Evolutionary conservation across 2,113 vertebrate species (phyloP).

Genomic region (crab-eating macaque (Macaca fascicularis)): T2T-MFA8v1.1 NC_088376.1:129562501-129563000

Average conservation of each 20-base stretch:
- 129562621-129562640: conserved; percentile 51
- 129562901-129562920: conserved; percentile 80
- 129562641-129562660: conserved; percentile 79
- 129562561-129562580: not conserved
- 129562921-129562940: conserved; percentile 84
- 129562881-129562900: conserved; percentile 87
- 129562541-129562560: conserved; percentile 16
- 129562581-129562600: conserved; percentile 35
- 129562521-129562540: not conserved
- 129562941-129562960: conserved; percentile 82
- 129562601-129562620: conserved; percentile 33
- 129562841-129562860: conserved; percentile 82
- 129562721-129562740: conserved; percentile 62
- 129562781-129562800: conserved; percentile 72
- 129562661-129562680: conserved; percentile 70
- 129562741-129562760: conserved; percentile 37
- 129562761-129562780: conserved; percentile 62
- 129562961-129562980: conserved; percentile 85
- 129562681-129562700: conserved; percentile 78
- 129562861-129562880: conserved; percentile 86
- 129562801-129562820: conserved; percentile 82
- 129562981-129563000: conserved; percentile 85
- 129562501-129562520: not conserved
- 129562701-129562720: conserved; percentile 58
- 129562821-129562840: conserved; percentile 80